A percentile compares a stretch with the other conserved stretches of the same genome.
Evolutionary conservation across 1,140 invertebrate species (phyloP).

Genomic region (Leptinotarsa lineolata): DNA sequence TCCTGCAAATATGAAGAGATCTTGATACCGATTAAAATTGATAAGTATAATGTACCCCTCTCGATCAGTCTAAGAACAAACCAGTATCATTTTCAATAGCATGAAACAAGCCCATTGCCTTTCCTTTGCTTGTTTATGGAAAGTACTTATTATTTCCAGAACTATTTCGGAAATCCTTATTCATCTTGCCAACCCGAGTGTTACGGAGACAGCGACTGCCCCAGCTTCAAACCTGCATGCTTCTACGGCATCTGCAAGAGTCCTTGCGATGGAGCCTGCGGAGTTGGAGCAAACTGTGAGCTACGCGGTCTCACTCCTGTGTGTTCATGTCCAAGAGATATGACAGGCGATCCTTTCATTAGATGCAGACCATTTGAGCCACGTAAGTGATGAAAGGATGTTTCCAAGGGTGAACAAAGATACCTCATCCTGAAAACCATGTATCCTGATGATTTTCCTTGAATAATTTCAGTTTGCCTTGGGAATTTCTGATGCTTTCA

Average conservation of each 20-base stretch:
- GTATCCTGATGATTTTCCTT: too few relatives aligned
- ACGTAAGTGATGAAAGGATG: slow-evolving; percentile 58
- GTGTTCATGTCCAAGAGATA: slow-evolving; percentile 83
- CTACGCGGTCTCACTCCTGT: slow-evolving; percentile 76
- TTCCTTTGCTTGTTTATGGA: too few relatives aligned
- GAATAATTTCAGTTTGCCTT: too few relatives aligned
- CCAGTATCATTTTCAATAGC: too few relatives aligned
- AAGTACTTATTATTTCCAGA: slow-evolving; percentile 54
- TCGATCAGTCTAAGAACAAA: too few relatives aligned
- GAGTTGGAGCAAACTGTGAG: slow-evolving; percentile 78
- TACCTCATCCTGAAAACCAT: too few relatives aligned
- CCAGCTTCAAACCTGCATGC: slow-evolving; percentile 75
- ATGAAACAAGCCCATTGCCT: too few relatives aligned
- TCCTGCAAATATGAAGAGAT: too few relatives aligned
- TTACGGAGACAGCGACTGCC: slow-evolving; percentile 73
- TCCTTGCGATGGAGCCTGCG: slow-evolving; percentile 80
- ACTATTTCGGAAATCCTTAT: slow-evolving; percentile 76
- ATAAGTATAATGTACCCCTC: too few relatives aligned
- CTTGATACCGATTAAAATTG: too few relatives aligned
- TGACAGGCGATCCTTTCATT: slow-evolving; percentile 84
- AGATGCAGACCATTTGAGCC: slow-evolving; percentile 79
- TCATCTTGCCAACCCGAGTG: slow-evolving; percentile 77
- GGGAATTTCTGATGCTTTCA: too few relatives aligned
- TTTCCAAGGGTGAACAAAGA: too few relatives aligned
- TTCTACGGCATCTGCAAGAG: slow-evolving; percentile 79